A percentile compares a stretch with the other conserved stretches of the same genome.
Evolutionary conservation across 1,140 invertebrate genomes (phyloP).

Genomic region (Drosophila malerkotliana): DNA sequence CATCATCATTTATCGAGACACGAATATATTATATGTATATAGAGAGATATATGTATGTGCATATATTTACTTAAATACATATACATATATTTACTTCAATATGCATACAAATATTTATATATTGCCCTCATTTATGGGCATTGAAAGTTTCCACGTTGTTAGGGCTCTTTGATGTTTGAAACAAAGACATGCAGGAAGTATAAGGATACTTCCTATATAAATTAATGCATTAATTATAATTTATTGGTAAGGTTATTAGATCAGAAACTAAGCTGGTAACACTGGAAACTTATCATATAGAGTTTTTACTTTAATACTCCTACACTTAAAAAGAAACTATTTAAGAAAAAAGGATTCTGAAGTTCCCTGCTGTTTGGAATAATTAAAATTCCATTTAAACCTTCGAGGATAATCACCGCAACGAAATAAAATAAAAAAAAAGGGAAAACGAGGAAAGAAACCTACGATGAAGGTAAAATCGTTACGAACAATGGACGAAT

Average conservation of each 20-base stretch:
- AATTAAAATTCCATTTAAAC: constrained; percentile 47
- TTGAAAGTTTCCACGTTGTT: constrained; percentile 5
- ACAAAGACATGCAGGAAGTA: neutral
- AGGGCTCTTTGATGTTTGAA: constrained; percentile 11
- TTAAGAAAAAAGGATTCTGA: neutral
- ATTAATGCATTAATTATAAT: constrained; percentile 7
- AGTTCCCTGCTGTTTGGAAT: constrained; percentile 25
- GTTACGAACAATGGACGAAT: constrained; percentile 69
- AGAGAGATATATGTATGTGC: constrained; percentile 4
- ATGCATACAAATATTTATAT: neutral
- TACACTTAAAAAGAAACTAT: neutral
- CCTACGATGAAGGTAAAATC: neutral
- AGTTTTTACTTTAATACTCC: no score
- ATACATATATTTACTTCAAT: neutral
- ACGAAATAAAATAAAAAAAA: neutral
- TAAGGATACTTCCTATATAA: neutral
- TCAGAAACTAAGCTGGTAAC: no score
- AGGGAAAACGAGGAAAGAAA: neutral
- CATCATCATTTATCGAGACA: constrained; percentile 63
- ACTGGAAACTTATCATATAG: no score
- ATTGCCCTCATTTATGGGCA: neutral
- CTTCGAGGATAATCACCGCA: constrained; percentile 27
- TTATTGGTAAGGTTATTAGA: no score
- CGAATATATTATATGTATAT: constrained; percentile 4
- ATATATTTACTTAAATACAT: constrained; percentile 3